Evolutionary conservation across 2,888 invertebrate species (phyloP).

Genomic region (Amphipyra tragopoginis): DNA sequence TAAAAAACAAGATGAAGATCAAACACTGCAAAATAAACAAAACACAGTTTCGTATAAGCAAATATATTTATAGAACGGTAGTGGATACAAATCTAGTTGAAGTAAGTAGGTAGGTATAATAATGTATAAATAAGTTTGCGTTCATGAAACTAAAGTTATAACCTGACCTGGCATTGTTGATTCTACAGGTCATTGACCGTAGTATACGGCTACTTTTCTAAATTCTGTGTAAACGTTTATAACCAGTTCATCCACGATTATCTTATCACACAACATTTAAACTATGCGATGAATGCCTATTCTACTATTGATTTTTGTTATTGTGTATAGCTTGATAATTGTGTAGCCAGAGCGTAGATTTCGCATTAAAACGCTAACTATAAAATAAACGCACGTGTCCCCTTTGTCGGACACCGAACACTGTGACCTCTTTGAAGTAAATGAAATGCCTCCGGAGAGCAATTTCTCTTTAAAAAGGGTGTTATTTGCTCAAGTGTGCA

Average conservation of each 20-base stretch:
- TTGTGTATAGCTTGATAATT: constrained; percentile 74
- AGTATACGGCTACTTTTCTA: constrained; percentile 26
- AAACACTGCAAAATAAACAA: constrained; percentile 5
- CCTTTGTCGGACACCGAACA: constrained; percentile 67
- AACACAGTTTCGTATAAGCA: not conserved
- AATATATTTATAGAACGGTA: constrained; percentile 5
- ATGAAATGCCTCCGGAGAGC: constrained; percentile 62
- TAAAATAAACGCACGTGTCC: constrained; percentile 71
- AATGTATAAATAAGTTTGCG: constrained; percentile 11
- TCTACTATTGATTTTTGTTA: constrained; percentile 76
- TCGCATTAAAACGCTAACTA: constrained; percentile 77
- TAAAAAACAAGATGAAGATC: constrained; percentile 1
- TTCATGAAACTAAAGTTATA: constrained; percentile 43
- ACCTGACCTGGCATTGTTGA: constrained; percentile 33
- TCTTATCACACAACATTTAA: constrained; percentile 56
- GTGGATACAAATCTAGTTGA: not conserved
- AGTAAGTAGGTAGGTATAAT: no score
- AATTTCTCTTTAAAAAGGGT: constrained; percentile 69
- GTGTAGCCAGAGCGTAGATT: constrained; percentile 64
- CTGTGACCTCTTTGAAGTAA: constrained; percentile 70
- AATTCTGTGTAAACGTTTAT: constrained; percentile 42
- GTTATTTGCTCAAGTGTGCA: constrained; percentile 71
- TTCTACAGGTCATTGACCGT: constrained; percentile 48
- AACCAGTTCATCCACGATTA: constrained; percentile 58
- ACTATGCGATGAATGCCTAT: constrained; percentile 57